These are phyloP conservation scores for Timandra comae DNA, from an alignment of 2,888 invertebrate genomes.

Conservation along the genomic window DNA sequence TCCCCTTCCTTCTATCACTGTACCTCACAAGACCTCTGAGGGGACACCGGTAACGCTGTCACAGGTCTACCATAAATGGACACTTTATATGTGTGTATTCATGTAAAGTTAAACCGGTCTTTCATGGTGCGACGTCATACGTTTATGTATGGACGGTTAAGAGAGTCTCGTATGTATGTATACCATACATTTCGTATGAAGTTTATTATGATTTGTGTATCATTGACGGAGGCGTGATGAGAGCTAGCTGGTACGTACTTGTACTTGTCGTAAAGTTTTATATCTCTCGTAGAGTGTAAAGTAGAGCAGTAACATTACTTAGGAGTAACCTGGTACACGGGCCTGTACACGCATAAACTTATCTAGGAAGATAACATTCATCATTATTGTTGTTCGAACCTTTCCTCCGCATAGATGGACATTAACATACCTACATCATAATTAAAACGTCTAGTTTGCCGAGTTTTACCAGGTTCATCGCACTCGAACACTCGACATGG, in stretches of 20 bases:
- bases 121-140: slow-evolving; percentile 65
- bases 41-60: slow-evolving; percentile 55
- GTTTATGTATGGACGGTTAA: slow-evolving; percentile 32
- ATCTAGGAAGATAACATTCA: no score
- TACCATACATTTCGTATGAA: slow-evolving; percentile 53
- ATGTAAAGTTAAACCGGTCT: slow-evolving; percentile 66
- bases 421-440: no score
- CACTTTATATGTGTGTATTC: slow-evolving; percentile 62
- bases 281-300: slow-evolving; percentile 28
- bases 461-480: no score
- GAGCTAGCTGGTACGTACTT: slow-evolving; percentile 43
- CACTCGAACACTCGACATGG: no score
- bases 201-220: slow-evolving; percentile 69
- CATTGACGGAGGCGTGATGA: slow-evolving; percentile 57
- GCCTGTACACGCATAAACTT: no score
- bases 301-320: slow-evolving; percentile 12
- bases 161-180: slow-evolving; percentile 28
- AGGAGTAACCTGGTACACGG: no score
- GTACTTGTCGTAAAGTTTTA: slow-evolving; percentile 48
- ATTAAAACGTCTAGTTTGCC: no score
- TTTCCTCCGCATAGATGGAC: no score
- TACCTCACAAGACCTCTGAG: slow-evolving; percentile 32
- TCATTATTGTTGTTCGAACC: no score
- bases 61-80: slow-evolving; percentile 66
- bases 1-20: slow-evolving; percentile 35